A percentile compares a stretch with the other conserved stretches of the same genome.
These are phyloP conservation scores for Perccottus glenii DNA, from an alignment of 2,113 vertebrate genomes.

Conservation along the genomic window DNA sequence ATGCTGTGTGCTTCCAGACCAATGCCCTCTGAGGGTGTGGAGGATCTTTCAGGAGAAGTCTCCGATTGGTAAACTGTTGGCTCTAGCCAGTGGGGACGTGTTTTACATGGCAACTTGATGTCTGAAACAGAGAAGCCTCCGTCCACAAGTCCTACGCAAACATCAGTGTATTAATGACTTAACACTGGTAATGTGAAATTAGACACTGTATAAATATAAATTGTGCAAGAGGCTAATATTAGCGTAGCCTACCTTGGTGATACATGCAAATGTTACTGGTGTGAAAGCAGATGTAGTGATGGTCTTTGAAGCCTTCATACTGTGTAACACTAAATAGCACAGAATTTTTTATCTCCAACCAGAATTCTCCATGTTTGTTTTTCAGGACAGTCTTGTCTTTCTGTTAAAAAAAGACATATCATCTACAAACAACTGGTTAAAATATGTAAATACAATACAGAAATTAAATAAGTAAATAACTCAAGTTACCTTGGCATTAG, in stretches of 20 bases:
- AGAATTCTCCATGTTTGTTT: slow-evolving; percentile 93
- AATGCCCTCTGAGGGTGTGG: slow-evolving; percentile 83
- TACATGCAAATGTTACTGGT: slow-evolving; percentile 87
- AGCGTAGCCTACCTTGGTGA: slow-evolving; percentile 87
- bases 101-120: slow-evolving; percentile 85
- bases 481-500: slow-evolving; percentile 85
- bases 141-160: slow-evolving; percentile 83
- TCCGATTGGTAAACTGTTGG: slow-evolving; percentile 91
- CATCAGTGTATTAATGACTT: background rate
- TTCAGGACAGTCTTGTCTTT: slow-evolving; percentile 82
- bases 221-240: background rate
- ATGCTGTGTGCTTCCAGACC: slow-evolving; percentile 88
- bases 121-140: slow-evolving; percentile 80
- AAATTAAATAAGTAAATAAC: background rate
- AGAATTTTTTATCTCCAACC: slow-evolving; percentile 89
- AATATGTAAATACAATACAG: background rate
- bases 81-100: slow-evolving; percentile 92
- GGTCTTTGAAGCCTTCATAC: slow-evolving; percentile 94
- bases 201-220: background rate
- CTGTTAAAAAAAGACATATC: slow-evolving; percentile 67
- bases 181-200: background rate
- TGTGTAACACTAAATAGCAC: slow-evolving; percentile 91
- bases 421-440: background rate
- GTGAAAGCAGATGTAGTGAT: slow-evolving; percentile 94
- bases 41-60: slow-evolving; percentile 76